Percentiles rank a stretch among this genome's conserved stretches.
These are phyloP conservation scores for Danionella dracula DNA, from an alignment of 2,797 vertebrate species.

Conservation along the genomic window DNA sequence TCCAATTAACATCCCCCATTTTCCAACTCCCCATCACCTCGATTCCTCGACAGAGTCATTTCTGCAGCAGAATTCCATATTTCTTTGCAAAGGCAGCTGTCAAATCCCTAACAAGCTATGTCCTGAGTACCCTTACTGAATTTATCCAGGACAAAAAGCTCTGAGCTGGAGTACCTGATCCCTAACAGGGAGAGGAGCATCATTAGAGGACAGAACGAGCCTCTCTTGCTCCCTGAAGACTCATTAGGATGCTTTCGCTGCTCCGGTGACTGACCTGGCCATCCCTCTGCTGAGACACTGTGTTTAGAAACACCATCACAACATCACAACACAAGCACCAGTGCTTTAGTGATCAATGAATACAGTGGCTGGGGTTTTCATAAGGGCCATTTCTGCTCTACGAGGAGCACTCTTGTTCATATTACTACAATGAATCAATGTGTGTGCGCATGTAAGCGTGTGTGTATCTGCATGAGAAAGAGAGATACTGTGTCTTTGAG, in stretches of 20 bases:
- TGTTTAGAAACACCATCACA: not conserved
- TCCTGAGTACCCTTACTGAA: not conserved
- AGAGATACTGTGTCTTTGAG: no score
- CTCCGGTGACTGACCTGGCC: not conserved
- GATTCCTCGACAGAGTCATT: not conserved
- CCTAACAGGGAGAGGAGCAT: not conserved
- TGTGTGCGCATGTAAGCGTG: not conserved
- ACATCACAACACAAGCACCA: not conserved
- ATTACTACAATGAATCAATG: not conserved
- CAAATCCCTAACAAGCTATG: not conserved
- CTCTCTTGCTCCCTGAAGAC: not conserved
- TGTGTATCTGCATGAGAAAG: no score
- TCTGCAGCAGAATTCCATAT: not conserved
- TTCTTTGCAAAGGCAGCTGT: not conserved
- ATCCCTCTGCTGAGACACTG: not conserved
- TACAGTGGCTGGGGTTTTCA: not conserved
- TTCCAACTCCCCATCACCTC: not conserved
- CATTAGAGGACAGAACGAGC: conserved; percentile 1
- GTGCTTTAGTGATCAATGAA: not conserved
- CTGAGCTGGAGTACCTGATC: not conserved
- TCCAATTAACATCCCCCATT: not conserved
- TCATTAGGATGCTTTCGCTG: conserved; percentile 4
- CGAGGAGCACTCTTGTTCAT: not conserved
- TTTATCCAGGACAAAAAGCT: not conserved
- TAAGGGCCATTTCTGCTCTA: not conserved